Conservation (phyloP, 2,113 vertebrate species). For the Gambusia affinis region DNA sequence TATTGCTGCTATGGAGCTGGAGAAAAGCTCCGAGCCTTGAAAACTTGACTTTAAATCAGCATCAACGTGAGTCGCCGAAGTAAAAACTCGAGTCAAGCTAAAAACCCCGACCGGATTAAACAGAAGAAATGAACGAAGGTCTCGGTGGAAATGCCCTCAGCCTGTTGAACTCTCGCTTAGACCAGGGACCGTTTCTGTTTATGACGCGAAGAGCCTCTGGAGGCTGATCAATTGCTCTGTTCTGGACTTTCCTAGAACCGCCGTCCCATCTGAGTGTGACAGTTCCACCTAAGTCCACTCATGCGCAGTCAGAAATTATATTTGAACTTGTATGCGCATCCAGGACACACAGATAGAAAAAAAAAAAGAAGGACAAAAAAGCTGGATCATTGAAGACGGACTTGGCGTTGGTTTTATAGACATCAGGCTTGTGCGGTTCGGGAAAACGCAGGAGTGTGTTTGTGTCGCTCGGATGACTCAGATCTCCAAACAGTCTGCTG, state of each 20-base stretch:
- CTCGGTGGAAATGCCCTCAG: neutral
- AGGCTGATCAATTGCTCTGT: no score
- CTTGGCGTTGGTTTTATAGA: neutral
- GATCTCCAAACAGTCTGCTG: no score
- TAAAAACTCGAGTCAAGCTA: neutral
- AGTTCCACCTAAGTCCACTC: neutral
- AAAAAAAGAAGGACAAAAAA: conserved; percentile 30
- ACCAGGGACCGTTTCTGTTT: neutral
- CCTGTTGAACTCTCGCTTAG: neutral
- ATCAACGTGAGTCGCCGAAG: neutral
- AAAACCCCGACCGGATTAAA: conserved; percentile 7
- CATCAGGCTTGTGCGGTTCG: conserved; percentile 2
- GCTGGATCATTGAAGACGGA: conserved; percentile 4
- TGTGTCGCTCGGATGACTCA: no score
- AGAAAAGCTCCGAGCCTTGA: neutral
- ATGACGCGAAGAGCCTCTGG: no score
- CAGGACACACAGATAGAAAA: conserved; percentile 3
- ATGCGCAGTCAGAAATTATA: conserved; percentile 13
- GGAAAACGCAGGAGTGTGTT: no score
- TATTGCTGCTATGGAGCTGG: neutral
- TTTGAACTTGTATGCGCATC: conserved; percentile 11
- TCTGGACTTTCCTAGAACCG: no score
- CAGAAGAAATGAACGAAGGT: neutral
- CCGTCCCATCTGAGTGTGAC: no score
- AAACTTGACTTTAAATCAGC: neutral